These are phyloP conservation scores for Tapirus terrestris DNA, from an alignment of 2,113 vertebrate genomes.

Conservation along the genomic window DNA sequence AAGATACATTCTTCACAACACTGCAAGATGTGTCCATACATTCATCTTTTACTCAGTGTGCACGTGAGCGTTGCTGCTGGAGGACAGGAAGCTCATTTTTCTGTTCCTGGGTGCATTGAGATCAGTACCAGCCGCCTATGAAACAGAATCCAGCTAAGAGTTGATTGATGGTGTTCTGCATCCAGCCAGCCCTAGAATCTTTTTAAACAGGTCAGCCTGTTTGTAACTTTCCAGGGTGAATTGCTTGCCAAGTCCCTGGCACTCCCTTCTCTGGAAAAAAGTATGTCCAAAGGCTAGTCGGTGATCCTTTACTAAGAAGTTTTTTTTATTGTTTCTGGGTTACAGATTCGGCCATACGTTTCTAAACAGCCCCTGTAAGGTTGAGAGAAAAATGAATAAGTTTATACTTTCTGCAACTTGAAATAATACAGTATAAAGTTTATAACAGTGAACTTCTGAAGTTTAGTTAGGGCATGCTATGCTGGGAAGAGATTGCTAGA, in stretches of 20 bases:
- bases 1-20: slow-evolving; percentile 41
- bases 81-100: slow-evolving; percentile 13
- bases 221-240: slow-evolving; percentile 40
- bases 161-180: background rate
- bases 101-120: background rate
- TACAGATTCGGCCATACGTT: slow-evolving; percentile 85
- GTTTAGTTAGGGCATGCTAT: background rate
- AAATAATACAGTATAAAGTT: slow-evolving; percentile 40
- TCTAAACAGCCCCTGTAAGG: slow-evolving; percentile 87
- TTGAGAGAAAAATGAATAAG: slow-evolving; percentile 61
- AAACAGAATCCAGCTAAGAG: background rate
- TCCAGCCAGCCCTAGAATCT: slow-evolving; percentile 26
- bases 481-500: background rate
- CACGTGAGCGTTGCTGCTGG: slow-evolving; percentile 24
- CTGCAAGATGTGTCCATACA: slow-evolving; percentile 36
- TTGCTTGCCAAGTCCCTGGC: slow-evolving; percentile 61
- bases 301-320: slow-evolving; percentile 58
- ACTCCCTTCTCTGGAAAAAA: slow-evolving; percentile 11
- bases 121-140: slow-evolving; percentile 45
- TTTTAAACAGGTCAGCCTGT: slow-evolving; percentile 55
- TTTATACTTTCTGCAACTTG: background rate
- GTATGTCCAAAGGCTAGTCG: slow-evolving; percentile 39
- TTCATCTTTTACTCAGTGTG: slow-evolving; percentile 27
- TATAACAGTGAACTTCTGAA: background rate
- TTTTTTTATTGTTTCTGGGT: slow-evolving; percentile 82